phyloP scores from a whole-genome alignment of 2,797 vertebrate genomes.

The Gouania willdenowi region DNA sequence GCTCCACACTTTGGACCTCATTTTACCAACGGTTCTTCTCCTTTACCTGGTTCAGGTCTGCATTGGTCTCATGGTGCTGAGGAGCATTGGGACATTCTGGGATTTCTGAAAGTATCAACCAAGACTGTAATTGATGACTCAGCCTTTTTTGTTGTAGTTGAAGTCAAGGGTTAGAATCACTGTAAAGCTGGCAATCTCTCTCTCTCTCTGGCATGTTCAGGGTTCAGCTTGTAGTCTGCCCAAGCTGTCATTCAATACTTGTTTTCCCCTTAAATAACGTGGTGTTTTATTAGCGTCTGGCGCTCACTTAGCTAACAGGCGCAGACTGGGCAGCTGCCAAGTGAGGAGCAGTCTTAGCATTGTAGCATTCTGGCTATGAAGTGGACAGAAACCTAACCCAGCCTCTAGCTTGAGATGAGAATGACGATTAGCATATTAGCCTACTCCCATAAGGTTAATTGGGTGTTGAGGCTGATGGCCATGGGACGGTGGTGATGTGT shows the following conservation, averaged over 20 bases:
- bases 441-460: constrained; percentile 44
- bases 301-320: constrained; percentile 25
- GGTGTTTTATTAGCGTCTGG: constrained; percentile 29
- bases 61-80: constrained; percentile 41
- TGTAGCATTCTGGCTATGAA: constrained; percentile 21
- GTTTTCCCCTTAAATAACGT: constrained; percentile 32
- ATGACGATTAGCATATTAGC: constrained; percentile 53
- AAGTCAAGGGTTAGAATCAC: constrained; percentile 50
- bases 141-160: constrained; percentile 39
- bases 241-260: constrained; percentile 33
- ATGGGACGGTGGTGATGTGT: constrained; percentile 2
- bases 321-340: constrained; percentile 37
- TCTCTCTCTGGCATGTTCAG: constrained; percentile 11
- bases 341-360: constrained; percentile 37
- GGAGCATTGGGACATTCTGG: constrained; percentile 29
- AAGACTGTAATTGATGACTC: constrained; percentile 59
- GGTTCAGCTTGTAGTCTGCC: constrained; percentile 25
- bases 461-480: constrained; percentile 32
- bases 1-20: constrained; percentile 25
- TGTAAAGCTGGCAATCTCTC: constrained; percentile 11
- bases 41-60: constrained; percentile 23
- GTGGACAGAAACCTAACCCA: constrained; percentile 35
- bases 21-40: constrained; percentile 45
- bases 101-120: constrained; percentile 55
- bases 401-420: constrained; percentile 34